These are phyloP conservation scores for Epizoanthus fatuus DNA, from an alignment of 92 coral and sea anemone genomes.

Conservation along the genomic window DNA sequence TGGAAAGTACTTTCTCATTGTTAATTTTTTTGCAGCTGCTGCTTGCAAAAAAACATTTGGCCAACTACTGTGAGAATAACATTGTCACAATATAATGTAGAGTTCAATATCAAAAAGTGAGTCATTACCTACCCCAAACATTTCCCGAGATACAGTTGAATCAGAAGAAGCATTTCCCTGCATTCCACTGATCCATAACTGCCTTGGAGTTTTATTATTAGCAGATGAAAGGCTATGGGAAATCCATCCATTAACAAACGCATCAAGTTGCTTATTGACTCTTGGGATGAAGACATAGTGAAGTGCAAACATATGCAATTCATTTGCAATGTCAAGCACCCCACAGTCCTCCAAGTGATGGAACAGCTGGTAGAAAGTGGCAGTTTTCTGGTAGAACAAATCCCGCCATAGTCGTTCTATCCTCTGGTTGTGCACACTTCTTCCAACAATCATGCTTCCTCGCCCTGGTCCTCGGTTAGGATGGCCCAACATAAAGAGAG, in stretches of 20 bases:
- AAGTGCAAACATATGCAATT: slow-evolving; percentile 14
- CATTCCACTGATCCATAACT: slow-evolving; percentile 13
- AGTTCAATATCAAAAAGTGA: slow-evolving; percentile 4
- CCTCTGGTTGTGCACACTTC: background rate
- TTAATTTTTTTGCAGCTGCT: background rate
- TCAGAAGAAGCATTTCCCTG: slow-evolving; percentile 8
- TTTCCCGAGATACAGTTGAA: slow-evolving; percentile 7
- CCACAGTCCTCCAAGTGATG: background rate
- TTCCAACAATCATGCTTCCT: slow-evolving; percentile 4
- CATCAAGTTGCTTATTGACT: slow-evolving; percentile 2
- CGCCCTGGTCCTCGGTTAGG: background rate
- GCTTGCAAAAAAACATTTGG: no score
- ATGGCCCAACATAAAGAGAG: background rate
- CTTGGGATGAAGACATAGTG: background rate
- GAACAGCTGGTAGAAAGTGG: background rate
- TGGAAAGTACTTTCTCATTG: background rate
- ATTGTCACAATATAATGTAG: background rate
- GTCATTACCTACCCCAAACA: slow-evolving; percentile 1
- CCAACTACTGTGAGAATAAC: background rate
- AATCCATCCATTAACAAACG: slow-evolving; percentile 9
- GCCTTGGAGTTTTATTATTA: slow-evolving; percentile 12
- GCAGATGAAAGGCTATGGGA: slow-evolving; percentile 8
- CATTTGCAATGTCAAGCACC: slow-evolving; percentile 9
- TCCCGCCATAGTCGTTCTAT: slow-evolving; percentile 4
- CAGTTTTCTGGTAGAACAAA: background rate